Conservation (phyloP, 2,113 vertebrate genomes). For the Petrocephalus microphthalmus region DNA sequence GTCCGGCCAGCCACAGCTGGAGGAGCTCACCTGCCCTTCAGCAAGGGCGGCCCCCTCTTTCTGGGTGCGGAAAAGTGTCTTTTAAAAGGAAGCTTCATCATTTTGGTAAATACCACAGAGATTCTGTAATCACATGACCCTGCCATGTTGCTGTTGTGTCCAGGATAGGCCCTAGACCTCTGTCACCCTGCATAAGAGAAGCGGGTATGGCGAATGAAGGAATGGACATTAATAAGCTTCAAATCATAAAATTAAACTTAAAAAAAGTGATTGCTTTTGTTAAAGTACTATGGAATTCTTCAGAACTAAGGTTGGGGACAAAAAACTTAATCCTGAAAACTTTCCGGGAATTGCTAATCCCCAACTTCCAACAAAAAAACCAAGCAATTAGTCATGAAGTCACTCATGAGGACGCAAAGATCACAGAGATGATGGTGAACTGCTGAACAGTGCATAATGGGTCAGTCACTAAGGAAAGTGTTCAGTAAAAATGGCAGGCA, state of each 20-base stretch:
- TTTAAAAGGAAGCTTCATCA: neutral
- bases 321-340: neutral
- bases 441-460: neutral
- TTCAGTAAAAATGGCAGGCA: neutral
- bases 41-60: neutral
- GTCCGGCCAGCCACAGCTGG: too few species aligned
- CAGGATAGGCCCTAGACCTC: neutral
- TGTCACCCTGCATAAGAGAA: neutral
- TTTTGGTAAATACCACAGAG: neutral
- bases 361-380: conserved; percentile 1
- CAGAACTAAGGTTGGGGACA: neutral
- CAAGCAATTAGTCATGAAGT: conserved; percentile 4
- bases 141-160: neutral
- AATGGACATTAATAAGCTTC: neutral
- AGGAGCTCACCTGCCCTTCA: neutral
- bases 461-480: neutral
- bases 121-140: neutral
- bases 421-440: neutral
- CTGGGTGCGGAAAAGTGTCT: neutral
- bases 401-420: neutral
- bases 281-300: neutral
- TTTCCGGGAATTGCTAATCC: neutral
- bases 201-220: neutral
- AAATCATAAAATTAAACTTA: neutral
- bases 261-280: neutral